These are phyloP conservation scores for Nannoperca australis DNA, from an alignment of 2,797 vertebrate species.

Conservation along the genomic window DNA sequence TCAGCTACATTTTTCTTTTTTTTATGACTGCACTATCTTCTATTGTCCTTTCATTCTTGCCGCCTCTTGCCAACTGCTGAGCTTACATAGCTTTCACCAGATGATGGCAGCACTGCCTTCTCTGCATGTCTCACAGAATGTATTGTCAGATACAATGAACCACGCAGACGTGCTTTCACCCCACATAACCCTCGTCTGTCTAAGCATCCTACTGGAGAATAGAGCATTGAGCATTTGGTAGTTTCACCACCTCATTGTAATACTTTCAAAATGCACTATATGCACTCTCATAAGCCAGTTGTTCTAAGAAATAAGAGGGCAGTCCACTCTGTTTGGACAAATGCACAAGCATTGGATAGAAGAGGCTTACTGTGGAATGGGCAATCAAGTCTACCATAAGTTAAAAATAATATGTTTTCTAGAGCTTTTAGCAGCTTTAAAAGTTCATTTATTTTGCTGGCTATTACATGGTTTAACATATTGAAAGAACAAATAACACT, in stretches of 20 bases:
- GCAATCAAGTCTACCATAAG: neutral
- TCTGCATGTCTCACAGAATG: conserved; percentile 9
- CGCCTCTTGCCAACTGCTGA: conserved; percentile 9
- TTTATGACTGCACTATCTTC: neutral
- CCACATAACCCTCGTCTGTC: conserved; percentile 15
- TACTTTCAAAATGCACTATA: conserved; percentile 15
- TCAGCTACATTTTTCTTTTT: neutral
- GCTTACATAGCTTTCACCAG: conserved; percentile 68
- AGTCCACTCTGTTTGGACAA: conserved; percentile 34
- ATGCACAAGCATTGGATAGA: conserved; percentile 30
- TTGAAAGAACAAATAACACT: neutral
- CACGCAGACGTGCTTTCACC: conserved; percentile 15
- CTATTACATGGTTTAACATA: conserved; percentile 5
- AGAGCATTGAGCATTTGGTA: conserved; percentile 22
- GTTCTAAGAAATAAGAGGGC: conserved; percentile 44
- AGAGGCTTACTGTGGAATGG: conserved; percentile 24
- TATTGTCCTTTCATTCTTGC: conserved; percentile 4
- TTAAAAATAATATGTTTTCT: conserved; percentile 15
- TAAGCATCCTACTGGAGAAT: neutral
- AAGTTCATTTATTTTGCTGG: conserved; percentile 9
- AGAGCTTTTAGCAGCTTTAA: conserved; percentile 4
- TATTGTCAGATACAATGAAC: neutral
- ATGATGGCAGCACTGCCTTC: conserved; percentile 79
- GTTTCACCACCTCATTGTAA: conserved; percentile 27
- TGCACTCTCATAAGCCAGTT: conserved; percentile 36